A percentile compares a stretch with the other conserved stretches of the same genome.
These are phyloP conservation scores for Nibea coibor DNA, from an alignment of 2,113 vertebrate species.

Conservation along the genomic window DNA sequence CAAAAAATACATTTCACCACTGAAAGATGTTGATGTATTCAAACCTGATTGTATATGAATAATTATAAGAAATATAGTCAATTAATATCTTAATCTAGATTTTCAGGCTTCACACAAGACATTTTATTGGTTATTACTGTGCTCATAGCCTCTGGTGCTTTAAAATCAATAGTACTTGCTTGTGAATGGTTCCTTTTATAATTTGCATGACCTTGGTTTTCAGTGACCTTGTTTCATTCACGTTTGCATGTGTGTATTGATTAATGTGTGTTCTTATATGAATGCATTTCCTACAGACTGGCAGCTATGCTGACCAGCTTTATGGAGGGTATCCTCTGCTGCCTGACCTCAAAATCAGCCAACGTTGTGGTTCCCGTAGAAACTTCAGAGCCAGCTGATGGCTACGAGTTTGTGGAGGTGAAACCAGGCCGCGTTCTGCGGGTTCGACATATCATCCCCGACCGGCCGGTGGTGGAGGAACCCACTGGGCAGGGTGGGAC, in stretches of 20 bases:
- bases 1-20: background rate
- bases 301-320: conserved; percentile 91
- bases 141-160: background rate
- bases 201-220: background rate
- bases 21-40: background rate
- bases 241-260: conserved; percentile 17
- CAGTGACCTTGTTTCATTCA: background rate
- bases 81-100: background rate
- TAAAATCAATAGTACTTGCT: background rate
- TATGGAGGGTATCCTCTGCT: conserved; percentile 91
- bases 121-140: background rate
- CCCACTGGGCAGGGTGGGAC: conserved; percentile 61
- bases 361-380: conserved; percentile 90
- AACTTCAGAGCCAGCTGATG: conserved; percentile 86
- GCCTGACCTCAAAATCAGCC: conserved; percentile 88
- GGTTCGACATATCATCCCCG: conserved; percentile 86
- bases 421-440: conserved; percentile 93
- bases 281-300: conserved; percentile 49
- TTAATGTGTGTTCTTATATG: conserved; percentile 6
- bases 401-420: conserved; percentile 95
- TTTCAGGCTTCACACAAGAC: background rate
- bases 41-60: background rate
- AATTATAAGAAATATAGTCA: background rate
- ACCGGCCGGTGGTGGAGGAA: conserved; percentile 74
- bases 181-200: background rate